Evolutionary conservation across 1,140 invertebrate species (phyloP).

Genomic region (Mycetomoellerius zeteki): DNA sequence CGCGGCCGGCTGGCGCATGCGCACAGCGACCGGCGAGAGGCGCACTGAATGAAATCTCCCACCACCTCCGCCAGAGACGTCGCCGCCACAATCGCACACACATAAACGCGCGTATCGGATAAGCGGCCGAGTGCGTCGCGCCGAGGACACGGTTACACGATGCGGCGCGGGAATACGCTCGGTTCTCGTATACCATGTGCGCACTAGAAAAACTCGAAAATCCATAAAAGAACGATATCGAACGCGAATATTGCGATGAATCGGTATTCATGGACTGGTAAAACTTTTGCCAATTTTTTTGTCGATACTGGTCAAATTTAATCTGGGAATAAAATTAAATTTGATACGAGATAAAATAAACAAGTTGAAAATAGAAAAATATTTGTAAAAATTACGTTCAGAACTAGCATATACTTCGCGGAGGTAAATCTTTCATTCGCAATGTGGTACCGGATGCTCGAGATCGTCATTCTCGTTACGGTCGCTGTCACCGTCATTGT

Average conservation of each 20-base stretch:
- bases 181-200: not conserved
- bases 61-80: slow-evolving; percentile 66
- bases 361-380: not conserved
- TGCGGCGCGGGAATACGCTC: slow-evolving; percentile 40
- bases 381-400: not conserved
- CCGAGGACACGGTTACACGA: slow-evolving; percentile 67
- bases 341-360: not conserved
- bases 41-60: slow-evolving; percentile 85
- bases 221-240: not conserved
- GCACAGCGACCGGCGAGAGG: slow-evolving; percentile 72
- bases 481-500: slow-evolving; percentile 37
- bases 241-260: not conserved
- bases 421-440: slow-evolving; percentile 16
- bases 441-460: slow-evolving; percentile 42
- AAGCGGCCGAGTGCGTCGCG: slow-evolving; percentile 51
- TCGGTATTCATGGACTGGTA: too few relatives aligned
- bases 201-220: not conserved
- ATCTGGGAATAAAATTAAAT: not conserved
- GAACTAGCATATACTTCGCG: not conserved
- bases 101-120: slow-evolving; percentile 24
- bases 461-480: slow-evolving; percentile 55
- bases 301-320: not conserved
- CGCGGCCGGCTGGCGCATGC: slow-evolving; percentile 81
- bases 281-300: not conserved
- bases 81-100: slow-evolving; percentile 59